These are phyloP conservation scores for Drosophila anomelani DNA, from an alignment of 2,888 invertebrate species.

Conservation along the genomic window DNA sequence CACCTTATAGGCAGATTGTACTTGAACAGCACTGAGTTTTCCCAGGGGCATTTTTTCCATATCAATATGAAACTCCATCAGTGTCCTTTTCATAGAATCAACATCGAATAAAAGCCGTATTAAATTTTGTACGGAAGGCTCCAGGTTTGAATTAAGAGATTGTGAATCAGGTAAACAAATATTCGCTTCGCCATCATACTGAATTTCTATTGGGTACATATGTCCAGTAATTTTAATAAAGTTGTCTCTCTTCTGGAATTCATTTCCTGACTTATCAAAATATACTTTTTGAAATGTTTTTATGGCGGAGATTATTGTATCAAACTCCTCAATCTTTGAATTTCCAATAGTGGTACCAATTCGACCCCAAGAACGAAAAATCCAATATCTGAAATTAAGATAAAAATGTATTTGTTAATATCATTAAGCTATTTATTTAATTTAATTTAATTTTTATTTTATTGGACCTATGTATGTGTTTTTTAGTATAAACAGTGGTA, in stretches of 20 bases:
- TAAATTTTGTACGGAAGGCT: no score
- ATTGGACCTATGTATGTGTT: no score
- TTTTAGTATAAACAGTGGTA: no score
- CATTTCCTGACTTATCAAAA: slow-evolving; percentile 93
- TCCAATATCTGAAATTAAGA: slow-evolving; percentile 87
- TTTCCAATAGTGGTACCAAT: slow-evolving; percentile 97
- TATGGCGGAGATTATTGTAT: slow-evolving; percentile 86
- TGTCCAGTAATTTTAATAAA: slow-evolving; percentile 90
- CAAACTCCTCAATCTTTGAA: slow-evolving; percentile 87
- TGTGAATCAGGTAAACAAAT: slow-evolving; percentile 59
- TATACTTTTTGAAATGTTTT: slow-evolving; percentile 88
- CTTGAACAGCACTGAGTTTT: no score
- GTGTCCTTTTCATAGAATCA: no score
- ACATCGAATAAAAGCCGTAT: no score
- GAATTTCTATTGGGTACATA: slow-evolving; percentile 92
- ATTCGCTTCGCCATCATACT: slow-evolving; percentile 89
- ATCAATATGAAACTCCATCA: no score
- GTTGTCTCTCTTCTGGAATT: slow-evolving; percentile 88
- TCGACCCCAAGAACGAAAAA: slow-evolving; percentile 98
- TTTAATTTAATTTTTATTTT: no score
- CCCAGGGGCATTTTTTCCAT: no score
- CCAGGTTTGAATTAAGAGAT: no score
- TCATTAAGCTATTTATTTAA: background rate
- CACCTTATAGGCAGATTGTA: no score
- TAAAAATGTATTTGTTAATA: background rate